Conservation (phyloP, 2,113 vertebrate genomes). For the Electrona antarctica region DNA sequence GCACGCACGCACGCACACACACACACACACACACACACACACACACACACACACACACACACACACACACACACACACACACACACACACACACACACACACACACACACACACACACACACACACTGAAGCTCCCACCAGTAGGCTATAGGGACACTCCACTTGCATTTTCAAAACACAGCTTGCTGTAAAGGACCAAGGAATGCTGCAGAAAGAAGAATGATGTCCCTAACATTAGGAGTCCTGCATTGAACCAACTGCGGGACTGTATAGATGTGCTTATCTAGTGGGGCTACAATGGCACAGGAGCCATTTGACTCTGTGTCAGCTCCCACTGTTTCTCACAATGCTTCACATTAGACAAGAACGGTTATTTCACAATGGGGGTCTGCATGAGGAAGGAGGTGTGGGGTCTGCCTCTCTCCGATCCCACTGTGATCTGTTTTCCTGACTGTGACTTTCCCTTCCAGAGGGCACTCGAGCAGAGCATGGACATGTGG, state of each 20-base stretch:
- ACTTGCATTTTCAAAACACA: neutral
- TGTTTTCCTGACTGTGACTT: constrained; percentile 66
- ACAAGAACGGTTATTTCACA: constrained; percentile 56
- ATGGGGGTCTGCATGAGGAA: constrained; percentile 28
- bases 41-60: constrained; percentile 13
- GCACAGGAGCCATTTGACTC: constrained; percentile 40
- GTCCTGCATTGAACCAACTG: constrained; percentile 6
- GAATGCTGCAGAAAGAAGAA: neutral
- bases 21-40: constrained; percentile 11
- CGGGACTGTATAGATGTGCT: constrained; percentile 16
- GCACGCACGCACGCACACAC: neutral
- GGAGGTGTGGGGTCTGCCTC: constrained; percentile 42
- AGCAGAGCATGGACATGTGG: constrained; percentile 65
- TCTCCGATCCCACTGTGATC: constrained; percentile 53
- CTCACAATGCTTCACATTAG: constrained; percentile 56
- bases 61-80: neutral
- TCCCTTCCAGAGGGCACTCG: constrained; percentile 70
- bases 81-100: neutral
- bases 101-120: constrained; percentile 21
- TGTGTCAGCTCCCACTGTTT: constrained; percentile 47
- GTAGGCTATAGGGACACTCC: neutral
- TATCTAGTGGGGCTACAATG: neutral
- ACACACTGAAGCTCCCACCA: too few relatives aligned
- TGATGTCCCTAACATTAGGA: constrained; percentile 8
- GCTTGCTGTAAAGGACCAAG: neutral